Base-by-base conservation (phyloP, 2,113 vertebrate genomes). In the Erythrocercus mccallii region DNA sequence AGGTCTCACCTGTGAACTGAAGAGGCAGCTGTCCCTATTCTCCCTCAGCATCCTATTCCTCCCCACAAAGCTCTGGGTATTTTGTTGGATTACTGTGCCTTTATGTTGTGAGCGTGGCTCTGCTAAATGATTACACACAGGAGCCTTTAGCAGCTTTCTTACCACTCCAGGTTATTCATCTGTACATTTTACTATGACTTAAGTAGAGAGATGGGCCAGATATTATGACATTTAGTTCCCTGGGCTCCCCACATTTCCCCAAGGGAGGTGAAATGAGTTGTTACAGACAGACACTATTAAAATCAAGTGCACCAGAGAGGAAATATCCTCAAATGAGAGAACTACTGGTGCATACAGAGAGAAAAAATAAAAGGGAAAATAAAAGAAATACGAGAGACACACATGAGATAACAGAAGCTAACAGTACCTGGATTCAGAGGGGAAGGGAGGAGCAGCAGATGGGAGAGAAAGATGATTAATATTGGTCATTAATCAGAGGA, bases 401-500 rank as follows among this genome's bases (percentile, higher is more conserved):
- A 89, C 70, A 87, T 28, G 64, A 94, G 61, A 65, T 58, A 94
- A 89, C 88, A 95, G 57, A 88, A 95, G 57, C 73, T 56, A 79
- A 54, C 33, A 23, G 81, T 94, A 96, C 96, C 92, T 96, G 92
- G 31, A 95, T 83, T 94, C 90, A 86, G 61, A 91, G 35, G 66
- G 78, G 79, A 92, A 94, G 58, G 86, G 83, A 96, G 70, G 83
- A 94, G 66, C 88, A 91, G 95, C 96, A 96, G 94, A 95, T 95
- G 88, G 95, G 35, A 94, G 70, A 95, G 73, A 96, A 91, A 94
- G 66, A 95, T 84, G 89, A 86, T 96, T 94, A 92, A 96, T 95
- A 95, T 27, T 94, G 86, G 96, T 94, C 93, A 96, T 96, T 97
- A 96, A 97, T 96, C 92, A 96, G 90, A 89, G 58, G 79, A 96